A percentile compares a stretch with the other conserved stretches of the same genome.
phyloP scores from a whole-genome alignment of 1,140 invertebrate genomes.

The Augochlora pura region DNA sequence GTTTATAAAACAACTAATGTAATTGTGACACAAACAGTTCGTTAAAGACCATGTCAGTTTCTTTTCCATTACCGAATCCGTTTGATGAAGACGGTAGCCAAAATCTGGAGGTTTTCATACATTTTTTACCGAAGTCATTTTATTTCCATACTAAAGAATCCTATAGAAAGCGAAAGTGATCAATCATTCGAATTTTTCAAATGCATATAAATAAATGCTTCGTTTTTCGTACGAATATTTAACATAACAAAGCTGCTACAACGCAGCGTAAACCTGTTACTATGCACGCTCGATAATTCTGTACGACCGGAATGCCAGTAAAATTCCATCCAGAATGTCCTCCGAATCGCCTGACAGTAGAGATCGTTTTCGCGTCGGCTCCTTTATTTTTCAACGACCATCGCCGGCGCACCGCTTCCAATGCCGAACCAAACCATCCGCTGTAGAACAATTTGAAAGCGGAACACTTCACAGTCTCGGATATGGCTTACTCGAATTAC shows the following conservation, averaged over 20 bases:
- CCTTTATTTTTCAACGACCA: constrained; percentile 3
- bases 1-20: too few species aligned
- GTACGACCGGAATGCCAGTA: neutral
- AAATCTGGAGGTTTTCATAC: too few species aligned
- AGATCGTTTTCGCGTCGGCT: neutral
- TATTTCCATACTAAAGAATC: neutral
- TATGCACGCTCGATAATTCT: constrained; percentile 34
- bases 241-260: constrained; percentile 35
- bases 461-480: constrained; percentile 10
- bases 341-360: constrained; percentile 17
- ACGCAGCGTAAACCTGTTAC: constrained; percentile 21
- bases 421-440: constrained; percentile 4
- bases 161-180: neutral
- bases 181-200: neutral
- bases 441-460: neutral
- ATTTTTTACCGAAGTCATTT: neutral
- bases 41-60: too few species aligned
- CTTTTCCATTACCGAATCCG: too few species aligned
- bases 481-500: neutral
- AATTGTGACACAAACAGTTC: too few species aligned
- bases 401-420: neutral
- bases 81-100: too few species aligned
- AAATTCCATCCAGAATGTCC: constrained; percentile 11
- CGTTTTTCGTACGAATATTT: neutral
- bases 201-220: neutral